Conservation (phyloP, 2,888 invertebrate species). For the Machimus atricapillus region DNA sequence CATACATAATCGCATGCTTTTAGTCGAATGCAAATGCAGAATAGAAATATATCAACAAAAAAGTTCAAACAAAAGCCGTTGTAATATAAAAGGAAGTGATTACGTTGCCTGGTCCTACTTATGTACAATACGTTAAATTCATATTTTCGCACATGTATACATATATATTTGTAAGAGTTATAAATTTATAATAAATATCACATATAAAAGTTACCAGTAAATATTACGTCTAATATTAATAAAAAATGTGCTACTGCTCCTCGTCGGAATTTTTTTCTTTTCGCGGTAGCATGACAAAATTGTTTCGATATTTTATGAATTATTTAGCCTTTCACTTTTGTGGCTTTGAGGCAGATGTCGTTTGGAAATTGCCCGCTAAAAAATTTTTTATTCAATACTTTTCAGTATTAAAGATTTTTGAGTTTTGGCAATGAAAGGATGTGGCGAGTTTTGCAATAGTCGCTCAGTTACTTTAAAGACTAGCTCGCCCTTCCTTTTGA, state of each 20-base stretch:
- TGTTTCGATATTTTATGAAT: neutral
- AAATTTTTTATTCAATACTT: neutral
- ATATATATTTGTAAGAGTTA: neutral
- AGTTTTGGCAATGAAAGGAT: neutral
- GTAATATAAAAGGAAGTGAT: neutral
- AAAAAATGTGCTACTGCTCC: neutral
- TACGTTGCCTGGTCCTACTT: neutral
- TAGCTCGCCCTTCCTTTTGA: neutral
- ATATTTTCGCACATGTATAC: neutral
- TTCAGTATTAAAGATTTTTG: neutral
- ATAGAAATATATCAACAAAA: neutral
- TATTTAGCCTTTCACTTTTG: neutral
- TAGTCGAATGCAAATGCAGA: neutral
- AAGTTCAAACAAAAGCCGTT: neutral
- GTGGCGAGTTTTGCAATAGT: neutral
- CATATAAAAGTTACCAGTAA: conserved; percentile 19
- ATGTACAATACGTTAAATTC: conserved; percentile 17
- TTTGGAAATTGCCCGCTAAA: neutral
- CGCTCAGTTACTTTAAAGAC: neutral
- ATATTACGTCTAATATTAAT: conserved; percentile 21
- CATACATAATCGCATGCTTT: neutral
- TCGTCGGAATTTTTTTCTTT: neutral
- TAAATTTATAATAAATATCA: conserved; percentile 31
- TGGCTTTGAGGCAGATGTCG: neutral
- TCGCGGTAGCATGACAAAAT: neutral